Percentiles rank a stretch among this genome's conserved stretches.
These are phyloP conservation scores for Phymanthus crucifer DNA, from an alignment of 92 coral and sea anemone genomes.

Conservation along the genomic window DNA sequence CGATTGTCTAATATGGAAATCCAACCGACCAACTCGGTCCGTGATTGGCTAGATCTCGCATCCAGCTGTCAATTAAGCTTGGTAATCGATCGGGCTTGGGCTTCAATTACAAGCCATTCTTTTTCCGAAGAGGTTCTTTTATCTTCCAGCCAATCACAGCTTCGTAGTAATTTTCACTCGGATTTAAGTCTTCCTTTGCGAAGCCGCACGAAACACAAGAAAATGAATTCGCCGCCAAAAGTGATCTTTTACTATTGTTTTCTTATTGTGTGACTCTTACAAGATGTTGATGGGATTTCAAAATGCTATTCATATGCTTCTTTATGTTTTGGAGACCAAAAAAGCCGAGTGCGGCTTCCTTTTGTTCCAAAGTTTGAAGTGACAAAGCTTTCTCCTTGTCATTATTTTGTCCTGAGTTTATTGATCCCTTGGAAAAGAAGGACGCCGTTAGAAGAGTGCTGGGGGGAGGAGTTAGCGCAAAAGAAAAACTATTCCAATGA, in stretches of 20 bases:
- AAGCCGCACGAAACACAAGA: constrained; percentile 26
- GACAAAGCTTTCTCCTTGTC: not conserved
- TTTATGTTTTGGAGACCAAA: not conserved
- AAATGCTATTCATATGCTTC: not conserved
- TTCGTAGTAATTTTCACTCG: constrained; percentile 10
- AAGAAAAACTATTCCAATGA: too few species aligned
- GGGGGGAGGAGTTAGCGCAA: too few species aligned
- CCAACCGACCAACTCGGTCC: not conserved
- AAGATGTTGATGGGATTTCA: constrained; percentile 5
- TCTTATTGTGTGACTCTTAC: constrained; percentile 9
- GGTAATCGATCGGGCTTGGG: constrained; percentile 35
- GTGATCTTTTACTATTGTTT: constrained; percentile 14
- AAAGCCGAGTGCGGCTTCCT: not conserved
- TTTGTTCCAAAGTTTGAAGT: not conserved
- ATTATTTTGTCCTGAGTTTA: too few species aligned
- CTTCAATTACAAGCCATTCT: constrained; percentile 45
- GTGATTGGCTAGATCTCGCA: constrained; percentile 36
- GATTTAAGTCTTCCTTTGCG: constrained; percentile 22
- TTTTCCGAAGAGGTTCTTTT: constrained; percentile 11
- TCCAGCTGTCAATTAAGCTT: constrained; percentile 45
- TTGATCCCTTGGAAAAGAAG: too few species aligned
- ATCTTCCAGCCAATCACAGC: constrained; percentile 28
- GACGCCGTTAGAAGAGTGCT: too few species aligned
- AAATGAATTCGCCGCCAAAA: constrained; percentile 13
- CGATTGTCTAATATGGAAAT: constrained; percentile 53